phyloP scores from a whole-genome alignment of 2,888 invertebrate genomes.

The Azorinus chamasolen region DNA sequence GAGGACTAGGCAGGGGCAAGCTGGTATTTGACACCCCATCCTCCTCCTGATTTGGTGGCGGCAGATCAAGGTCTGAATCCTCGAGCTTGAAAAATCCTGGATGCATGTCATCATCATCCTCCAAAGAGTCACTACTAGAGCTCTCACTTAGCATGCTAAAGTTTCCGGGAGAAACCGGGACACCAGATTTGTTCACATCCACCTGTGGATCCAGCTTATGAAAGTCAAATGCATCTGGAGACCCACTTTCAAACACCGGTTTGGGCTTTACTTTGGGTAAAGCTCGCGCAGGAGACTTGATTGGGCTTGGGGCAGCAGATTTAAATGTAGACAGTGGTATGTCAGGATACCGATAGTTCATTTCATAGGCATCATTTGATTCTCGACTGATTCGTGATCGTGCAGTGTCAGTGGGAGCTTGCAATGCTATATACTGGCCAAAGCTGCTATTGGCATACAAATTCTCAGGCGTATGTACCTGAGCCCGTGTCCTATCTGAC shows the following conservation, averaged over 20 bases:
- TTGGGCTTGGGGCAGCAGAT: conserved; percentile 28
- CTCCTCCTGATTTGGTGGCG: conserved; percentile 68
- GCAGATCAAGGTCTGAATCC: conserved; percentile 75
- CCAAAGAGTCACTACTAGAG: conserved; percentile 75
- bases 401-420: conserved; percentile 40
- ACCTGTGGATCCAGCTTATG: conserved; percentile 42
- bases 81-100: conserved; percentile 66
- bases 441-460: conserved; percentile 44
- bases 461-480: conserved; percentile 57
- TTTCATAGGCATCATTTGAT: conserved; percentile 62
- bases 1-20: conserved; percentile 74
- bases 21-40: conserved; percentile 76
- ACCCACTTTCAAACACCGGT: conserved; percentile 54
- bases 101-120: conserved; percentile 45
- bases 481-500: conserved; percentile 38
- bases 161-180: conserved; percentile 57
- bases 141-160: conserved; percentile 75
- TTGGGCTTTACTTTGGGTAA: conserved; percentile 56
- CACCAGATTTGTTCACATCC: conserved; percentile 6
- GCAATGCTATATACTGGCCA: conserved; percentile 53
- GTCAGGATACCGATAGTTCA: conserved; percentile 57
- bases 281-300: conserved; percentile 19
- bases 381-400: conserved; percentile 53
- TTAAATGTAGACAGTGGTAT: conserved; percentile 61
- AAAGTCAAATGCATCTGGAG: conserved; percentile 60